Percentiles rank a stretch among this genome's conserved stretches.
Evolutionary conservation across 2,888 invertebrate genomes (phyloP).

Genomic region (Drosophila percnosoma): DNA sequence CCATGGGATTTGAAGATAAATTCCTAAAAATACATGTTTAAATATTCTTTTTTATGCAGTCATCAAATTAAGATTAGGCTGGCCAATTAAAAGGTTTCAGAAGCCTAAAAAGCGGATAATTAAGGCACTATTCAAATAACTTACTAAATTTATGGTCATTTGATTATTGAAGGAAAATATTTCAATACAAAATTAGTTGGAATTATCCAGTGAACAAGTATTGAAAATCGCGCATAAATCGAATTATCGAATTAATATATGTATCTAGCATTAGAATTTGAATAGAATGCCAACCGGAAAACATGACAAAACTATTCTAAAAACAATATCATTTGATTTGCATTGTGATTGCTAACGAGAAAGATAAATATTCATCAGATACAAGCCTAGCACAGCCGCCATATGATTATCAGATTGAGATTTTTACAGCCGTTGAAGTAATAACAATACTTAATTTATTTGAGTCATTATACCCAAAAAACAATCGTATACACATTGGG

Average conservation of each 20-base stretch:
- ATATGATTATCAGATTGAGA: conserved; percentile 21
- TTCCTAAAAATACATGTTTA: conserved; percentile 8
- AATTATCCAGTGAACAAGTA: not conserved
- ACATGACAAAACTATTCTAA: conserved; percentile 43
- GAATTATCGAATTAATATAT: not conserved
- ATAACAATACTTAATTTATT: conserved; percentile 45
- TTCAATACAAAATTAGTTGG: not conserved
- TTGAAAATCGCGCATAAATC: conserved; percentile 18
- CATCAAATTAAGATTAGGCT: not conserved
- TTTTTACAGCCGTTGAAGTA: conserved; percentile 31
- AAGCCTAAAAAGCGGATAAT: not conserved
- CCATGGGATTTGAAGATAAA: not conserved
- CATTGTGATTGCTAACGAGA: conserved; percentile 57
- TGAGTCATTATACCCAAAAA: conserved; percentile 44
- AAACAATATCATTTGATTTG: conserved; percentile 44
- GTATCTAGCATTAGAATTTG: not conserved
- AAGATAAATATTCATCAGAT: conserved; percentile 65
- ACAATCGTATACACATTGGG: conserved; percentile 1
- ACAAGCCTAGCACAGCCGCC: conserved; percentile 8
- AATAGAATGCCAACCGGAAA: conserved; percentile 55
- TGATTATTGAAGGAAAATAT: not conserved
- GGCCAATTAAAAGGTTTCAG: not conserved
- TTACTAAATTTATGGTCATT: not conserved
- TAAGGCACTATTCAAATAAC: not conserved
- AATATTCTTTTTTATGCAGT: not conserved